A percentile compares a stretch with the other conserved stretches of the same genome.
Evolutionary conservation across 2,113 vertebrate genomes (phyloP).

Genomic region (Eolophus roseicapilla): DNA sequence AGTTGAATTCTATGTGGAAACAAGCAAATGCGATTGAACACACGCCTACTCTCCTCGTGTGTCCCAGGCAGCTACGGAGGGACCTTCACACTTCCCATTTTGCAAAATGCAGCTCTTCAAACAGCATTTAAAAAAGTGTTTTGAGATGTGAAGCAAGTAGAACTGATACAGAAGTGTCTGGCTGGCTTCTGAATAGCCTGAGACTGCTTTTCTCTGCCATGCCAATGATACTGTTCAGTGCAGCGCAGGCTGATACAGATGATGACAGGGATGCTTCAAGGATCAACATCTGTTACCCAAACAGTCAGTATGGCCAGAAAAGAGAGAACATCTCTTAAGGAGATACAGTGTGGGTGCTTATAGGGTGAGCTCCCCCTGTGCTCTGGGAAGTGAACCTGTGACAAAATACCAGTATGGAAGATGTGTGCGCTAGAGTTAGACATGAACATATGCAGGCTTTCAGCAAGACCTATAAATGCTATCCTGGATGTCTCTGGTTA

Average conservation of each 20-base stretch:
- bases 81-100: conserved; percentile 17
- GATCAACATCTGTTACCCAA: background rate
- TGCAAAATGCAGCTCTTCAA: background rate
- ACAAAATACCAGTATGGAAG: background rate
- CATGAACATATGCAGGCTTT: background rate
- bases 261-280: background rate
- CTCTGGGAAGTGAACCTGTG: background rate
- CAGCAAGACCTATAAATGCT: background rate
- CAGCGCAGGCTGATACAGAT: background rate
- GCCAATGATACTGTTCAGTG: background rate
- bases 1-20: background rate
- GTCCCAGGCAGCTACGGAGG: background rate
- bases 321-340: background rate
- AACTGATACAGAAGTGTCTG: background rate
- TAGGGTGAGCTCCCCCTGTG: background rate
- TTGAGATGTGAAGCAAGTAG: background rate
- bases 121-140: background rate
- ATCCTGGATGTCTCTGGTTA: background rate
- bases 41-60: background rate
- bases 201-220: background rate
- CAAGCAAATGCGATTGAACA: background rate
- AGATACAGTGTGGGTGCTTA: background rate
- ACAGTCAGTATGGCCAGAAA: background rate
- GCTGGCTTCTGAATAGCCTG: background rate
- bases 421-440: background rate